A percentile compares a stretch with the other conserved stretches of the same genome.
Conservation (phyloP, 2,797 vertebrate genomes). For the Pantherophis alleghaniensis region DNA sequence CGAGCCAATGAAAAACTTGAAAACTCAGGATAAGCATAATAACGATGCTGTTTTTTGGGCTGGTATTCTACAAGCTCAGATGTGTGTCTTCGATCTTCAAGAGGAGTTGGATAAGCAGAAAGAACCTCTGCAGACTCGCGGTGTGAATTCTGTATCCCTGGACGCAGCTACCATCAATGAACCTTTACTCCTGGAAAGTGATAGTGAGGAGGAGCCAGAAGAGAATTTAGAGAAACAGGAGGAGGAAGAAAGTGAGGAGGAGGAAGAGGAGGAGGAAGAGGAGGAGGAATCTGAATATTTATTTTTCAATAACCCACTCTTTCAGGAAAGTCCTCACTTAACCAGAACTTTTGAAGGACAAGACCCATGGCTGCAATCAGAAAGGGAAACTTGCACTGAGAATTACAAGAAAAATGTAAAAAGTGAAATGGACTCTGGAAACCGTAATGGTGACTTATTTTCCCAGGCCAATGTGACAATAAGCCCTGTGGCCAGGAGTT, state of each 20-base stretch:
- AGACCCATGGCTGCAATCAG: conserved; percentile 11
- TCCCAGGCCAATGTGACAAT: not conserved
- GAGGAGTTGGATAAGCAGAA: conserved; percentile 66
- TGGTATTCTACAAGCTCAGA: conserved; percentile 68
- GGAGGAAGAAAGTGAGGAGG: conserved; percentile 37
- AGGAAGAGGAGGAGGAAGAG: conserved; percentile 46
- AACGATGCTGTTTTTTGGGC: conserved; percentile 57
- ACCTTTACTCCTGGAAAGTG: fast-evolving
- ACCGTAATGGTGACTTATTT: too few species aligned
- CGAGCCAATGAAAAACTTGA: not conserved
- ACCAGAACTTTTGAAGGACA: not conserved
- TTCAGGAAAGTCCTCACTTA: conserved; percentile 51
- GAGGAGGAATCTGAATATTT: conserved; percentile 41
- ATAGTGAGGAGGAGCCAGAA: conserved; percentile 2
- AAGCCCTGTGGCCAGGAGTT: not conserved
- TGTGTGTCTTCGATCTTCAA: conserved; percentile 67
- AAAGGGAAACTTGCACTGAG: not conserved
- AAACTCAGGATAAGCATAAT: not conserved
- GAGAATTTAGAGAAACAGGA: not conserved
- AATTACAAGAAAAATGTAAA: not conserved
- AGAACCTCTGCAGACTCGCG: conserved; percentile 25
- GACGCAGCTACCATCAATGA: not conserved
- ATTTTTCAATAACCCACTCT: conserved; percentile 68
- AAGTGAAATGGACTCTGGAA: too few species aligned
- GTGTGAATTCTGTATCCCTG: not conserved